Base-by-base conservation (phyloP, 2,888 invertebrate genomes). In the Sylvicola cinctus region DNA sequence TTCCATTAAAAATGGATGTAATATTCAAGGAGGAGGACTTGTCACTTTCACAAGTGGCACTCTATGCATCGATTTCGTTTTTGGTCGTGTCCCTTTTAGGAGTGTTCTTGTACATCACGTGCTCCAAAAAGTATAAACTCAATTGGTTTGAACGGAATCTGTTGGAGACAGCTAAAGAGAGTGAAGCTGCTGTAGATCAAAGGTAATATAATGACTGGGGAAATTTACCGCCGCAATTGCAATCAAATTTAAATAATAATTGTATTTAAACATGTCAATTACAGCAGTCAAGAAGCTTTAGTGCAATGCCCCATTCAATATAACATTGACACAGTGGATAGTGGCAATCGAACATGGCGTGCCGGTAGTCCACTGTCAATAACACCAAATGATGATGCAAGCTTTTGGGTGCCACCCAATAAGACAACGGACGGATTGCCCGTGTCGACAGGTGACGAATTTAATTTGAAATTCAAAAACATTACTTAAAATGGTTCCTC, bases 121-220 rank as follows among this genome's bases (percentile, higher is more conserved):
- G 66, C 45, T 62, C 65, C 13, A 57, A 56, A 37, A 58, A 59
- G 29, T 66, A 63, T 45, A 55, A 62, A 25, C 55, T 68, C 27
- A 68, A 68, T 48, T 68, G 68, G 68, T 68, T 66, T 43, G 68
- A 68, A 48, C 61, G 64, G 41, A 64, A 61, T 40, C 49, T 68
- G 5, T 47, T 68, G 17, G 67, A 68, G 42, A 58, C 63, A 1
- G 63, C 63, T 14, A 49, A 44, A 25, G 60, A 59, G 39, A 20
- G 20, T 20, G 52, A 49, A 39, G 57, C 52, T 32, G 56, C 55
- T 31, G 47, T 57, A 20, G 54, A 50, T 14, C 55, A 60, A 37
- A 58, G 59, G 59, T 58, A 30, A 29, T 40, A 38, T 23, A 29
- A 33, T 31, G n/a, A 33, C 20, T 12, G 8, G 5, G 12, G 11